Conservation (phyloP, 2,113 vertebrate genomes). For the Corythornis cristatus region DNA sequence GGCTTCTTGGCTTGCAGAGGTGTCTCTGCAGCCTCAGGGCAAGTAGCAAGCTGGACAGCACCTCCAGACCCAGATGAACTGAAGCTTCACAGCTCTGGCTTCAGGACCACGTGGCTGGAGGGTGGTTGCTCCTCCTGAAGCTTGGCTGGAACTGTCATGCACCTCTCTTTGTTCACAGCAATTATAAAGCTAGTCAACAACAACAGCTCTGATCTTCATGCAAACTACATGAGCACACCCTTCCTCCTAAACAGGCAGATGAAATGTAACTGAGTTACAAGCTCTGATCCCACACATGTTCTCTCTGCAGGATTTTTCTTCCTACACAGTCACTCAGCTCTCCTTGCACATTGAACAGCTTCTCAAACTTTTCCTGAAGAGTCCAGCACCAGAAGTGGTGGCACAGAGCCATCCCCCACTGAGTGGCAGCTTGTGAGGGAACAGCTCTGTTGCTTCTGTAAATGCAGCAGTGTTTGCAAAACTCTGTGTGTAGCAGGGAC, state of each 20-base stretch:
- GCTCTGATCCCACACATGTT: conserved; percentile 38
- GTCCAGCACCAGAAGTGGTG: background rate
- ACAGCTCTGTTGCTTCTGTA: background rate
- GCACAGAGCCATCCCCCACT: background rate
- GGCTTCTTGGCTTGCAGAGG: background rate
- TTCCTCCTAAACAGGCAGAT: background rate
- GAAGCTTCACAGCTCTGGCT: background rate
- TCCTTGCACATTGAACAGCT: background rate
- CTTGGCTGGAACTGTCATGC: background rate
- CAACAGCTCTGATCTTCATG: background rate
- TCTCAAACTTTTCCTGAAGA: conserved; percentile 5
- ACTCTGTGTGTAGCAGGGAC: background rate
- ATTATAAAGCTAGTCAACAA: background rate
- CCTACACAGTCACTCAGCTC: conserved; percentile 11
- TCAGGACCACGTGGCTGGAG: background rate
- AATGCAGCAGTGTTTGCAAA: conserved; percentile 26
- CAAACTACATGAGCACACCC: background rate
- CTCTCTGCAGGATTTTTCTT: conserved; percentile 23
- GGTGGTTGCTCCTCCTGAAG: background rate
- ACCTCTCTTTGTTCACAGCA: background rate
- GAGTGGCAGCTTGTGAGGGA: background rate
- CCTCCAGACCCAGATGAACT: background rate
- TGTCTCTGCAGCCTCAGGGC: background rate
- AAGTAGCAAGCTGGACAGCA: background rate
- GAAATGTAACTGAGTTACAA: background rate